These are phyloP conservation scores for Scylla paramamosain DNA, from an alignment of 1,140 invertebrate genomes.

Conservation along the genomic window DNA sequence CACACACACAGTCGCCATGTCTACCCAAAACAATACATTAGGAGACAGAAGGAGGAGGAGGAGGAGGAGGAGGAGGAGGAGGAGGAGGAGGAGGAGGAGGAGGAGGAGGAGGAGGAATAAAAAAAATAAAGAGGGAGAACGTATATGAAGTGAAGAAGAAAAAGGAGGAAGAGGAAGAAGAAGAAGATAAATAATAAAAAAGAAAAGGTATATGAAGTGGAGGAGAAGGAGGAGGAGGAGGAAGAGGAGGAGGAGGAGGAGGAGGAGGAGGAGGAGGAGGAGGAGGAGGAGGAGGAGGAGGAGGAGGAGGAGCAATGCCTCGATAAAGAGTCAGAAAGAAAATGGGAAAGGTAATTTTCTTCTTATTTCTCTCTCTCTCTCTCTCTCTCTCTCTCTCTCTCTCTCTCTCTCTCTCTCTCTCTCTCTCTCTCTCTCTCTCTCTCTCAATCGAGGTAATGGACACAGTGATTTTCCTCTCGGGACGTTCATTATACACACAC, in stretches of 20 bases:
- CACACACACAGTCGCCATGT: too few species aligned
- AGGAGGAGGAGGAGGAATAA: neutral
- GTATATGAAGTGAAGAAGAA: neutral
- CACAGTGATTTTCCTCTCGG: too few species aligned
- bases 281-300: neutral
- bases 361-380: neutral
- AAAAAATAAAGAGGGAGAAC: neutral
- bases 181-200: neutral
- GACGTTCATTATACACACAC: too few species aligned
- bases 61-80: slow-evolving; percentile 10
- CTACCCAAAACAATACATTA: too few species aligned
- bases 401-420: too few species aligned
- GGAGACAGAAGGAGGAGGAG: neutral
- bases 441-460: too few species aligned
- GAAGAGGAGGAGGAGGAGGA: neutral
- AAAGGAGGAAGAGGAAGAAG: too few species aligned
- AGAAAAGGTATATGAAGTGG: neutral
- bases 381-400: neutral
- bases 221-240: neutral
- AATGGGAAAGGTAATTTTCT: too few species aligned
- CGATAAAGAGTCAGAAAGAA: too few species aligned
- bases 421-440: too few species aligned
- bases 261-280: neutral
- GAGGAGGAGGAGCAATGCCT: neutral
- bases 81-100: too few species aligned